Evolutionary conservation across 1,140 invertebrate genomes (phyloP), one percentile per base, ranked within the genome.

Genomic region (Dysdera silvatica): DNA sequence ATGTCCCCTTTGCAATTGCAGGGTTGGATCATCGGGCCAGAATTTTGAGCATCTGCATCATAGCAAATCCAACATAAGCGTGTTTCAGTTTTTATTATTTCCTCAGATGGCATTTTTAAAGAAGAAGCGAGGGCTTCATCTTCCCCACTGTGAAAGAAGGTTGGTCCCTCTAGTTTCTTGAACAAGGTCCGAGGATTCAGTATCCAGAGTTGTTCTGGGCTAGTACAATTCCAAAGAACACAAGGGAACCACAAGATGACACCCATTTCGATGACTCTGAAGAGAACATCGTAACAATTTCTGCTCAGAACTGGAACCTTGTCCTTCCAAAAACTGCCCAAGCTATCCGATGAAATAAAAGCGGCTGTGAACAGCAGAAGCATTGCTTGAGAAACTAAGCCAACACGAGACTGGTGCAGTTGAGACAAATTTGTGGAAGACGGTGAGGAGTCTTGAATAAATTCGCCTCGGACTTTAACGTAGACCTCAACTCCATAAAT

Each of bases 241-340:
- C 91, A 94, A 3, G 91, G 91, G 77, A 94, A 95, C 91, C 91
- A 95, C 67, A 95, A 74, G 61, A 87, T 87, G 52, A 93, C 89
- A 16, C 89, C 91, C 67, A 94, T 87, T 81, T 95, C 92, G 48
- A 89, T 87, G 40, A 91, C 81, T n/a, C 89, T 84, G 76, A 95
- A 95, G 61, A 92, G 83, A 64, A 95, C 81, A 76, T 93, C 88
- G 76, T 94, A 88, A 82, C 87, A 89, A 77, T 95, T 95, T 68
- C 90, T 84, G n/a, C 87, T 90, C 60, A 88, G 82, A 8, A 95
- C 81, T 28, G 89, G 88, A 53, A 95, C 87, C 86, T 89, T 91
- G 41, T 86, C 83, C 77, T 92, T 93, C 91, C 91, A 95, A 74
- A 92, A 87, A 78, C 90, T 87, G 62, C 88, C 88, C 49, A 92